Evolutionary conservation across 2,888 invertebrate genomes (phyloP).

Genomic region (Molanna angustata): DNA sequence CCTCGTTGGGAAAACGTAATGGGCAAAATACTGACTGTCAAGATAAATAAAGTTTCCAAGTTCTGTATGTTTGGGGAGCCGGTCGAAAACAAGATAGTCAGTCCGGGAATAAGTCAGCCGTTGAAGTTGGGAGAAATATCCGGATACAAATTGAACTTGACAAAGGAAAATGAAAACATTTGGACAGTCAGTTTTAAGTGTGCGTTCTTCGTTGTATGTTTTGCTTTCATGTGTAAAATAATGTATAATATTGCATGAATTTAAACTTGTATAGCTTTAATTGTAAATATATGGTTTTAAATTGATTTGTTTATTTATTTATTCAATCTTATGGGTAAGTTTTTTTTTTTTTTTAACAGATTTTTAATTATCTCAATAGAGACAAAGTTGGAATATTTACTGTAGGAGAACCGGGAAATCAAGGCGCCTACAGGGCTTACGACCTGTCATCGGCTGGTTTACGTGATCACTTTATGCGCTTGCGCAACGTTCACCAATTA

Average conservation of each 20-base stretch:
- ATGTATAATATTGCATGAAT: constrained; percentile 38
- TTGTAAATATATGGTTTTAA: too few relatives aligned
- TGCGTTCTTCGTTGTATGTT: constrained; percentile 41
- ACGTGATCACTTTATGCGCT: too few relatives aligned
- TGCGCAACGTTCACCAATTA: too few relatives aligned
- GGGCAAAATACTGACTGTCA: constrained; percentile 80
- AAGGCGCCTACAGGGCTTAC: too few relatives aligned
- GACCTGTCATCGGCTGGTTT: too few relatives aligned
- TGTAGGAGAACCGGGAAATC: too few relatives aligned
- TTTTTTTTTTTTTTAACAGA: too few relatives aligned
- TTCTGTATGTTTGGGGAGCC: constrained; percentile 76
- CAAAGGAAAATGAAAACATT: constrained; percentile 19
- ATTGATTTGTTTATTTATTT: too few relatives aligned
- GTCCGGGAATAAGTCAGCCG: constrained; percentile 53
- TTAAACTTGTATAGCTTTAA: too few relatives aligned
- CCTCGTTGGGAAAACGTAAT: constrained; percentile 74
- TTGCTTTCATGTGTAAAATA: constrained; percentile 45
- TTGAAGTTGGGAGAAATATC: constrained; percentile 57
- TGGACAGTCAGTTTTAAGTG: constrained; percentile 28
- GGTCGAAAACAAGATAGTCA: constrained; percentile 51
- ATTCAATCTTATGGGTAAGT: too few relatives aligned
- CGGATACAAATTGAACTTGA: constrained; percentile 42
- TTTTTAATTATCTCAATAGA: too few relatives aligned
- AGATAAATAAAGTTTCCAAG: constrained; percentile 66
- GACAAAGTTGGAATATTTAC: too few relatives aligned